phyloP scores from a whole-genome alignment of 2,797 vertebrate species.

The Gymnoscopelus microlampas region DNA sequence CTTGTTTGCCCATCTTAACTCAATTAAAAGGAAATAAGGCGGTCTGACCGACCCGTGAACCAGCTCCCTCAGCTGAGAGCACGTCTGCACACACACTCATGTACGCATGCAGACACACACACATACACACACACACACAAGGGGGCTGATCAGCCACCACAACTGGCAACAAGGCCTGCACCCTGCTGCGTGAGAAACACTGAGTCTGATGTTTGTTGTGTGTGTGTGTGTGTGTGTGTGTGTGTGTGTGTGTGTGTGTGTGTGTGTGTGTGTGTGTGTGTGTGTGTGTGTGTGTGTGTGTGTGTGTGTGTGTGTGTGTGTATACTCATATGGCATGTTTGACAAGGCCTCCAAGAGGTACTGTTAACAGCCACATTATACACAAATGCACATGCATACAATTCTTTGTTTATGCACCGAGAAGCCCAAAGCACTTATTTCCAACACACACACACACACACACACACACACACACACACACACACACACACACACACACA shows the following conservation, averaged over 20 bases:
- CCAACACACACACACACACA: conserved; percentile 13
- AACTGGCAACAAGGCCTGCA: conserved; percentile 75
- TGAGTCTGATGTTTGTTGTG: conserved; percentile 38
- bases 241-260: conserved; percentile 8
- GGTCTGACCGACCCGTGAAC: conserved; percentile 95
- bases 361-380: conserved; percentile 52
- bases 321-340: conserved; percentile 32
- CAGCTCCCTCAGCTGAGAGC: conserved; percentile 88
- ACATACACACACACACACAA: conserved; percentile 1
- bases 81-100: conserved; percentile 57
- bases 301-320: conserved; percentile 21
- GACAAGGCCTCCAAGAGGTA: conserved; percentile 55
- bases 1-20: conserved; percentile 98
- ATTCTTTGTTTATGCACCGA: conserved; percentile 29
- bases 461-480: background rate
- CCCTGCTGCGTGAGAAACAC: conserved; percentile 72
- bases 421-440: conserved; percentile 24
- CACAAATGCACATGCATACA: conserved; percentile 21
- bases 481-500: conserved; percentile 21
- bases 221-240: conserved; percentile 16
- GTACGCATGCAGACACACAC: background rate
- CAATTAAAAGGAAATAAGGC: conserved; percentile 97
- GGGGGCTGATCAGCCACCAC: conserved; percentile 66
- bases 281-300: conserved; percentile 4
- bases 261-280: conserved; percentile 13